Base-by-base conservation (phyloP, 2,888 invertebrate genomes). In the Cephus nigrinus region DNA sequence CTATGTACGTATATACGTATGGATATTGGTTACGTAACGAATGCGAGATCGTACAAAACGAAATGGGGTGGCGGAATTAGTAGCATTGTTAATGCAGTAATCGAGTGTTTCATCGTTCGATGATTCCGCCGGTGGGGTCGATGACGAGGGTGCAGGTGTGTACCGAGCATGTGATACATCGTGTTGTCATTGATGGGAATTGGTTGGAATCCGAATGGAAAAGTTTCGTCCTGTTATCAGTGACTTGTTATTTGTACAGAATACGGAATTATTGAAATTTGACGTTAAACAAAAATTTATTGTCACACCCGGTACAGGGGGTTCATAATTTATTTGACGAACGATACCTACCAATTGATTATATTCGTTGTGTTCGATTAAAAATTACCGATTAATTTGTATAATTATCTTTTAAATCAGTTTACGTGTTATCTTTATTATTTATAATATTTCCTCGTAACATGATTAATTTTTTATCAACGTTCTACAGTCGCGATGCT, bases 11-110 rank as follows among this genome's bases (percentile, higher is more conserved):
- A 84, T 85, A 85, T 82, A 85, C 83, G 80, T 82, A 84, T 76
- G 77, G 77, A 76, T 33, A 36, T 68, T 69, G 71, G 11, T 34
- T 35, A 31, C 75, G 30, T 69, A 12, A n/a, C 68, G 33, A 55
- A 55, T 55, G 23, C 31, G 36, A 1, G 31, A 71, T 31, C 12
- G 71, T 0, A 15, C 11, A 1, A 31, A 31, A 12, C 71, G 71
- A 32, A 9, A 32, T 9, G 71, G 32, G 32, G 75, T 55, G 75
- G 71, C 55, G 84, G 86, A 88, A 89, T 88, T 86, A 87, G 87
- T 83, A 87, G 85, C 83, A 88, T 87, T 89, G 89, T 89, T 90
- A 89, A 89, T 89, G 88, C 87, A 88, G 88, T 89, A 88, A 90
- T 89, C 88, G 88, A 88, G 87, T 87, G 89, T 88, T 86, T 89